Conservation (phyloP, 2,797 vertebrate genomes). For the Tenualosa thibaudeaui region DNA sequence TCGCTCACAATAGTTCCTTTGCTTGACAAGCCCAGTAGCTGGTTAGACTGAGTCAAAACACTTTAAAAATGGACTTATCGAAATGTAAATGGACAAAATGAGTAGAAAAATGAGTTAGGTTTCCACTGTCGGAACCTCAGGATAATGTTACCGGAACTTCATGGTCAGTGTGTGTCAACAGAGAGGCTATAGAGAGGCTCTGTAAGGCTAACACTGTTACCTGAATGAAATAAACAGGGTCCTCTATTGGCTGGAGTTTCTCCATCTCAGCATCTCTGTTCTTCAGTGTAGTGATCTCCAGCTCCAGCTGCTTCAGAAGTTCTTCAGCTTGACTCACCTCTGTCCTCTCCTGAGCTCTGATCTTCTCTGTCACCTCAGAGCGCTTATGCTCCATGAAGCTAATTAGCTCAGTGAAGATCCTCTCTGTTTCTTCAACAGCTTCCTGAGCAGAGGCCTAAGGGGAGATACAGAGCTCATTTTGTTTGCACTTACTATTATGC, state of each 20-base stretch:
- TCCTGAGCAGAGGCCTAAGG: not conserved
- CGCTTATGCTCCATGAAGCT: constrained; percentile 29
- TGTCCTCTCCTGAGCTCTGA: constrained; percentile 36
- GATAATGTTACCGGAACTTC: no score
- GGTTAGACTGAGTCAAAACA: no score
- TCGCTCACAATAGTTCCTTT: no score
- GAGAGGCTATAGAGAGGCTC: no score
- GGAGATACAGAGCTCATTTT: not conserved
- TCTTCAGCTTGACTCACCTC: constrained; percentile 31
- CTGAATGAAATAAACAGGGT: constrained; percentile 24
- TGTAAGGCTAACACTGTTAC: not conserved
- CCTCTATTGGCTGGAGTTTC: constrained; percentile 8
- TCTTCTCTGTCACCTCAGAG: constrained; percentile 36
- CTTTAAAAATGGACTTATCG: no score
- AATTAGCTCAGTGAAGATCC: constrained; percentile 33
- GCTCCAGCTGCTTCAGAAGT: constrained; percentile 20
- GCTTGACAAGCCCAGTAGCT: no score
- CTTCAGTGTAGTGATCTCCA: constrained; percentile 31
- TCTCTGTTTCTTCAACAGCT: constrained; percentile 14
- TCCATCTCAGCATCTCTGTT: constrained; percentile 20
- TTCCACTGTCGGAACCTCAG: no score
- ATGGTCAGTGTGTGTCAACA: no score
- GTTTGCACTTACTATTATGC: no score
- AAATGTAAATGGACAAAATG: no score
- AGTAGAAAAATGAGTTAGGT: no score